A percentile compares a stretch with the other conserved stretches of the same genome.
Evolutionary conservation across 2,888 invertebrate species (phyloP).

Genomic region (Eugnorisma glareosa): DNA sequence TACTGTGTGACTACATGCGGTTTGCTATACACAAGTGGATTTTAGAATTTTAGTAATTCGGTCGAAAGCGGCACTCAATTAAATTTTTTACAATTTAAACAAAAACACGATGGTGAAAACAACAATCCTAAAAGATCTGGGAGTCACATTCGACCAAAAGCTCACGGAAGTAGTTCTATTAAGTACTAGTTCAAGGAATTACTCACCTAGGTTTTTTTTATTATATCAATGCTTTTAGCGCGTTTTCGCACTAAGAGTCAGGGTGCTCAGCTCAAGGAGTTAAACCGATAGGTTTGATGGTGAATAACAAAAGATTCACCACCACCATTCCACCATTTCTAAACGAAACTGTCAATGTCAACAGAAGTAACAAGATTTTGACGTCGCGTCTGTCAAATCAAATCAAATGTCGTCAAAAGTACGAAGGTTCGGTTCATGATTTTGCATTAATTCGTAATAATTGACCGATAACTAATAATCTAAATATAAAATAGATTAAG

Average conservation of each 20-base stretch:
- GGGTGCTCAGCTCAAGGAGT: neutral
- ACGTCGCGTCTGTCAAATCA: slow-evolving; percentile 43
- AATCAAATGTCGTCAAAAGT: slow-evolving; percentile 74
- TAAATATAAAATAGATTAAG: slow-evolving; percentile 42
- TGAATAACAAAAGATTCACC: neutral
- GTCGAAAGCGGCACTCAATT: no score
- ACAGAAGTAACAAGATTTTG: slow-evolving; percentile 32
- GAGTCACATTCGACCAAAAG: no score
- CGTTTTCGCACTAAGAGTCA: neutral
- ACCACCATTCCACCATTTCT: slow-evolving; percentile 7
- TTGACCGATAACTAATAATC: slow-evolving; percentile 43
- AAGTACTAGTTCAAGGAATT: no score
- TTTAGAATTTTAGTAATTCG: no score
- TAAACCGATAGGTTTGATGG: neutral
- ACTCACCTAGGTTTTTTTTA: no score
- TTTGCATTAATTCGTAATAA: slow-evolving; percentile 57
- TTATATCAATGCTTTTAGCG: no score
- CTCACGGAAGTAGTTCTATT: no score
- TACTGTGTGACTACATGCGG: no score
- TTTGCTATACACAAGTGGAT: no score
- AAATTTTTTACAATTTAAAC: no score
- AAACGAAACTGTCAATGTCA: slow-evolving; percentile 43
- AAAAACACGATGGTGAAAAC: no score
- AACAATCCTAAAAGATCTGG: no score
- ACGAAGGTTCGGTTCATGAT: slow-evolving; percentile 72